Percentiles rank a stretch among this genome's conserved stretches.
phyloP scores from a whole-genome alignment of 2,888 invertebrate species.

The Hirtodrosophila histrioides region DNA sequence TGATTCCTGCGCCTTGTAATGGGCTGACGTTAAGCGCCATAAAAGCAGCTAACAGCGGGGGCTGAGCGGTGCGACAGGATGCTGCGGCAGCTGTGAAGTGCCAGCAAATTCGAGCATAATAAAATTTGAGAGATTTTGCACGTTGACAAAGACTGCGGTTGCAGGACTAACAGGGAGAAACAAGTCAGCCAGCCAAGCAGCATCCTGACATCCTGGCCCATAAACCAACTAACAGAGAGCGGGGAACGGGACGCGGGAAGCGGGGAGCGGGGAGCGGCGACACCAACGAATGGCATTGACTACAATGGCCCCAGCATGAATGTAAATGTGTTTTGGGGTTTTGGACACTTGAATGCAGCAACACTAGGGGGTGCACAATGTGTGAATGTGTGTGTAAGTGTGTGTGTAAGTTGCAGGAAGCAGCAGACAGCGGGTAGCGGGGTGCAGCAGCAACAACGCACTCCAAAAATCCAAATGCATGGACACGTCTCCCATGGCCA shows the following conservation, averaged over 20 bases:
- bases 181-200: slow-evolving; percentile 29
- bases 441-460: slow-evolving; percentile 17
- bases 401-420: neutral
- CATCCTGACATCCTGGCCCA: slow-evolving; percentile 32
- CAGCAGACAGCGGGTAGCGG: neutral
- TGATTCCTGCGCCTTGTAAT: slow-evolving; percentile 47
- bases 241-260: neutral
- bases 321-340: slow-evolving; percentile 46
- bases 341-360: slow-evolving; percentile 48
- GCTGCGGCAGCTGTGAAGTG: slow-evolving; percentile 39
- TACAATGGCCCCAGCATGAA: slow-evolving; percentile 56
- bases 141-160: slow-evolving; percentile 54
- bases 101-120: slow-evolving; percentile 65
- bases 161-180: slow-evolving; percentile 12
- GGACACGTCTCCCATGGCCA: slow-evolving; percentile 28
- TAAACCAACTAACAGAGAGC: slow-evolving; percentile 16
- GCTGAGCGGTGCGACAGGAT: neutral
- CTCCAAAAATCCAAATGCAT: slow-evolving; percentile 52
- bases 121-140: slow-evolving; percentile 72
- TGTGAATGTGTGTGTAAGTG: slow-evolving; percentile 7
- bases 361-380: slow-evolving; percentile 2
- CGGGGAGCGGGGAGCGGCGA: neutral
- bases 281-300: slow-evolving; percentile 31
- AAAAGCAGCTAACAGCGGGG: slow-evolving; percentile 31
- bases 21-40: slow-evolving; percentile 53